phyloP scores from a whole-genome alignment of 2,797 vertebrate genomes.

The Sebastes aleutianus region DNA sequence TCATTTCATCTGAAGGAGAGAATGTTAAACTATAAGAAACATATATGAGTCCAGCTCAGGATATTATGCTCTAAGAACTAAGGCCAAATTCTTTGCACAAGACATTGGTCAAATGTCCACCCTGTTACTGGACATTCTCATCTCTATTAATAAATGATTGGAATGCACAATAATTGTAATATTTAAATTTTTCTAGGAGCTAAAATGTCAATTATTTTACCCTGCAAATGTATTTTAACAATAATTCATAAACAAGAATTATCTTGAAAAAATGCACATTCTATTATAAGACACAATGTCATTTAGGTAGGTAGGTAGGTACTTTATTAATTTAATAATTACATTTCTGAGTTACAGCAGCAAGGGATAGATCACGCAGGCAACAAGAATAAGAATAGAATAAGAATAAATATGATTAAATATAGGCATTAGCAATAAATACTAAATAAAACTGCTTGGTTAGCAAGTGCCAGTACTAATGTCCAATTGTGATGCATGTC shows the following conservation, averaged over 20 bases:
- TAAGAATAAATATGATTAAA: no score
- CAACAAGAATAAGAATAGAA: no score
- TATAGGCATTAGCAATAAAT: no score
- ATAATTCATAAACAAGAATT: not conserved
- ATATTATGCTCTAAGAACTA: not conserved
- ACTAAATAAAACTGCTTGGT: no score
- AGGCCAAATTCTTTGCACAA: not conserved
- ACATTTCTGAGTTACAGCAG: no score
- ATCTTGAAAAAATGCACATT: not conserved
- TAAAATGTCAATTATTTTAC: not conserved
- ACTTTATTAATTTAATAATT: no score
- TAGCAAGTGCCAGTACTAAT: no score
- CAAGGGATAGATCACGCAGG: fast-evolving
- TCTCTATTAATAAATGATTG: not conserved
- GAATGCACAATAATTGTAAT: not conserved
- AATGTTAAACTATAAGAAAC: not conserved
- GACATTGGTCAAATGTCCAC: not conserved
- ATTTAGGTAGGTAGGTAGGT: not conserved
- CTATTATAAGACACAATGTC: not conserved
- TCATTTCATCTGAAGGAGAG: not conserved
- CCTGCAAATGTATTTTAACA: not conserved
- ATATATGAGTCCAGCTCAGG: not conserved
- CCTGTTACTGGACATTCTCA: not conserved
- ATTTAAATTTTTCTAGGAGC: not conserved
- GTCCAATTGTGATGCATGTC: no score